phyloP scores from a whole-genome alignment of 1,140 invertebrate species.

The Drosophila azteca region DNA sequence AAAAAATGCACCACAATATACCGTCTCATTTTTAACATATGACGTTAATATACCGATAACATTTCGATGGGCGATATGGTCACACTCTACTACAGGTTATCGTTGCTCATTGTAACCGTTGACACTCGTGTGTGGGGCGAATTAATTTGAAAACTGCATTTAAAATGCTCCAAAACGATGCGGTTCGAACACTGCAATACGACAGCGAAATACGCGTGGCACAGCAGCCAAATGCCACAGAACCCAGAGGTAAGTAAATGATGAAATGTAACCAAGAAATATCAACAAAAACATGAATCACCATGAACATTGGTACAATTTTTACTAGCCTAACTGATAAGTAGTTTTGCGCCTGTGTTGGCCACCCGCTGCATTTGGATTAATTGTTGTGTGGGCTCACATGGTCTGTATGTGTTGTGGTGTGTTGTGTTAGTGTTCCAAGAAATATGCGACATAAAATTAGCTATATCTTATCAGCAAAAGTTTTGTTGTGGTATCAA shows the following conservation, averaged over 20 bases:
- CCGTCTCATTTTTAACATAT: too few species aligned
- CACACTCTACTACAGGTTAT: conserved; percentile 7
- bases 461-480: conserved; percentile 71
- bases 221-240: conserved; percentile 50
- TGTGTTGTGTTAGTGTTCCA: conserved; percentile 47
- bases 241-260: conserved; percentile 68
- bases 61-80: not conserved
- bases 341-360: not conserved
- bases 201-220: conserved; percentile 79
- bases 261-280: not conserved
- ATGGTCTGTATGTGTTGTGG: conserved; percentile 20
- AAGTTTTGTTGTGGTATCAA: conserved; percentile 40
- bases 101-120: conserved; percentile 44
- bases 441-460: conserved; percentile 34
- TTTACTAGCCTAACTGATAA: conserved; percentile 46
- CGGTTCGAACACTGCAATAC: conserved; percentile 77
- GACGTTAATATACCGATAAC: too few species aligned
- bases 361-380: conserved; percentile 46
- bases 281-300: conserved; percentile 49
- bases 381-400: conserved; percentile 32
- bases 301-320: conserved; percentile 17
- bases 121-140: not conserved
- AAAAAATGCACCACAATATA: too few species aligned
- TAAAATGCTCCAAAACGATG: conserved; percentile 80
- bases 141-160: conserved; percentile 27